These are phyloP conservation scores for Pachyramphus minor DNA, from an alignment of 2,113 vertebrate genomes.

Conservation along the genomic window DNA sequence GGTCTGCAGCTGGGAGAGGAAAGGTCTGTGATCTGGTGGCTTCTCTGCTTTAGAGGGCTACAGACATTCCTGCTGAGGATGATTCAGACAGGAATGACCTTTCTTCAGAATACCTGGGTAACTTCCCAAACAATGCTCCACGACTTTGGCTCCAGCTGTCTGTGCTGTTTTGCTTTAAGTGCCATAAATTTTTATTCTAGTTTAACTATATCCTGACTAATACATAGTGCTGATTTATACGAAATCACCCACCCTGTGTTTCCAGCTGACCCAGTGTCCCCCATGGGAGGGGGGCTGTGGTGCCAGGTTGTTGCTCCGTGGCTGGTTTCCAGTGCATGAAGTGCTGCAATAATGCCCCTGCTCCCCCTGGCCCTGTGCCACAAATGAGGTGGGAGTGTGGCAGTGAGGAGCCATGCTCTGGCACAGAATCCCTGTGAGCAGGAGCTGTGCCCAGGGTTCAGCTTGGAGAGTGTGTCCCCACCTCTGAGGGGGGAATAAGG, in stretches of 20 bases:
- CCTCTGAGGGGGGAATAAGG: not conserved
- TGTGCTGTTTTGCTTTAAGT: not conserved
- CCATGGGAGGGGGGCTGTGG: not conserved
- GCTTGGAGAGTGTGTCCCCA: accelerated
- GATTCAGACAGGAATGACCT: not conserved
- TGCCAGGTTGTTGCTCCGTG: accelerated
- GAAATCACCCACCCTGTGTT: not conserved
- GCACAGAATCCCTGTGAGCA: not conserved
- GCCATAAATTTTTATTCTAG: not conserved
- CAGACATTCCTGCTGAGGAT: not conserved
- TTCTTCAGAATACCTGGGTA: not conserved
- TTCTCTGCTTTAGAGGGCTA: not conserved
- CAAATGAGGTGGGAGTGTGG: not conserved
- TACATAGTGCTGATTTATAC: not conserved
- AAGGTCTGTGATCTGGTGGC: not conserved
- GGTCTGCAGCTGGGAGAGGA: not conserved
- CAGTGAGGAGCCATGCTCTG: not conserved
- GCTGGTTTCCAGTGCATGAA: not conserved
- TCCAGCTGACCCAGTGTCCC: accelerated
- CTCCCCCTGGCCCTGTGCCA: not conserved
- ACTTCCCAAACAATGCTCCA: accelerated
- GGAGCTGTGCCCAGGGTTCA: not conserved
- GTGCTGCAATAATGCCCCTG: not conserved
- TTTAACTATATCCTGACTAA: not conserved
- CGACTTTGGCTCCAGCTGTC: not conserved